phyloP scores from a whole-genome alignment of 2,113 vertebrate species.

The Chloropsis cyanopogon region DNA sequence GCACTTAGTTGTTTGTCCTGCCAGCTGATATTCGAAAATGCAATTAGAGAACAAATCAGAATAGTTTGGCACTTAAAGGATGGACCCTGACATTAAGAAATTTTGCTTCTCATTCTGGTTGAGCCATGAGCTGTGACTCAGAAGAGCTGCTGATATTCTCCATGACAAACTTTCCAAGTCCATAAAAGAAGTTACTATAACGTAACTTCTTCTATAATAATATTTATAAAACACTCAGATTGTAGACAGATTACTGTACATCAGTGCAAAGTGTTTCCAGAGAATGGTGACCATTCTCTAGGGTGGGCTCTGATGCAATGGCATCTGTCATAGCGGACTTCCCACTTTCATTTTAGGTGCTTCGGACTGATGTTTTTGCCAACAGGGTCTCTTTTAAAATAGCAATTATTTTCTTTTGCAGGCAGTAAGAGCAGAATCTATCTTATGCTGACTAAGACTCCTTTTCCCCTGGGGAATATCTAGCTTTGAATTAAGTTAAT shows the following conservation, averaged over 20 bases:
- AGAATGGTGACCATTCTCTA: not conserved
- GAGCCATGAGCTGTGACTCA: not conserved
- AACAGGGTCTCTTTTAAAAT: not conserved
- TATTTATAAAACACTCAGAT: constrained; percentile 2
- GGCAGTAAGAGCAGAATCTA: not conserved
- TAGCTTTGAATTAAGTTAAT: not conserved
- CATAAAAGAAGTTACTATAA: not conserved
- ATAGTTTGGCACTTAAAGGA: not conserved
- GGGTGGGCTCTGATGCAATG: not conserved
- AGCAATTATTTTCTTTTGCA: not conserved
- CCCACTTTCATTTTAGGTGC: not conserved
- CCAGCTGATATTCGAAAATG: not conserved
- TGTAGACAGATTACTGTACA: not conserved
- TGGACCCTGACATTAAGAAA: not conserved
- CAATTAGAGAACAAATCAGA: not conserved
- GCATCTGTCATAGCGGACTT: not conserved
- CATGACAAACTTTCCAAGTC: not conserved
- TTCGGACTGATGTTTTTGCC: not conserved
- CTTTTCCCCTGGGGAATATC: not conserved
- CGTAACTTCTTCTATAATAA: not conserved
- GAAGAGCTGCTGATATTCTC: not conserved
- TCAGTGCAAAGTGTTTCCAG: not conserved
- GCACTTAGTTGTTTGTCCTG: not conserved
- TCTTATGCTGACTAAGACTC: not conserved
- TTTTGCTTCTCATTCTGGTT: not conserved